Evolutionary conservation across 2,797 vertebrate genomes (phyloP), one percentile per base, ranked within the genome.

Genomic region (Triplophysa bombifrons): DNA sequence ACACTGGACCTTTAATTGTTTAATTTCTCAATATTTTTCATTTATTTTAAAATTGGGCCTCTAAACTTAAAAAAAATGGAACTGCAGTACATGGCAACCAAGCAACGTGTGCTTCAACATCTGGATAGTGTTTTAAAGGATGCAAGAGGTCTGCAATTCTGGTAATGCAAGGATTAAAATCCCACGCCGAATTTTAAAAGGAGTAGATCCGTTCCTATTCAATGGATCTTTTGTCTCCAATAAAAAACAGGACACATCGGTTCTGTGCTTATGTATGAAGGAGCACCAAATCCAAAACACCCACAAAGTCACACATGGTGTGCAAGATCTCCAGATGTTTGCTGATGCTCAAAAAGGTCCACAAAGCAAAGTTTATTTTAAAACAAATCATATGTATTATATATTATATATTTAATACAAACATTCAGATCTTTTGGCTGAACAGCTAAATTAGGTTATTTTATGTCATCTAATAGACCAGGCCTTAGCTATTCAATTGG

Each of bases 191-290:
- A 11, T 85, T 74, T 81, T 51, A 66, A 87, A 85, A 86, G 87
- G 79, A 83, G 85, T 53, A 79, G 71, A 84, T 85, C 85, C 85
- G 74, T 80, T 64, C 73, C 84, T 85, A 76, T 89, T 89, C 72
- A 91, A 91, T 78, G 87, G 85, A 86, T 89, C 87, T 89, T 88
- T 89, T 92, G 90, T 92, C 88, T 86, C 85, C 85, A 72, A 19
- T 84, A 85, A 84, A 78, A 83, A 17, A 63, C 74, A 74, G 83
- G 82, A 84, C 84, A 77, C 55, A 66, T 74, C 68, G 65, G 38
- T 55, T 44, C n/a, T 55, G 30, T 55, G 17, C 4, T 17, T 34
- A 56, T 41, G 20, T 22, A 66, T 27, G 25, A 38, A 34, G 1
- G 10, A 55, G n/a, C 30, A 66, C 19, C 22, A 76, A 14, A 27